Evolutionary conservation across 1,140 invertebrate species (phyloP).

Genomic region (Diprion similis): DNA sequence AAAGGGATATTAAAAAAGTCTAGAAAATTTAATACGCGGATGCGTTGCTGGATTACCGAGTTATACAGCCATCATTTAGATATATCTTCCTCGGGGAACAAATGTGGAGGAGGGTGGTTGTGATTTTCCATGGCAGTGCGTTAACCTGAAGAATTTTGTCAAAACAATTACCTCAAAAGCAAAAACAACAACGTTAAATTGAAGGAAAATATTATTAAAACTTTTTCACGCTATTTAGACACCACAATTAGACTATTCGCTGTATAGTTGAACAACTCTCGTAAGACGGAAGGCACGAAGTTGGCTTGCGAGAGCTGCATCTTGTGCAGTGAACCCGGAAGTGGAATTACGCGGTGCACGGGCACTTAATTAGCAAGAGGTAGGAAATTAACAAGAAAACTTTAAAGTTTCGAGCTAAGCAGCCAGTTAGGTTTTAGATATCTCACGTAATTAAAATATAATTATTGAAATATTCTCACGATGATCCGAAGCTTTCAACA

Average conservation of each 20-base stretch:
- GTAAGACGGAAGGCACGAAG: not conserved
- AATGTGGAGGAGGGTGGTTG: too few species aligned
- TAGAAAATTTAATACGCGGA: too few species aligned
- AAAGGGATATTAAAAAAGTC: too few species aligned
- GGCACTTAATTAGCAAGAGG: constrained; percentile 27
- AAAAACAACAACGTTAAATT: too few species aligned
- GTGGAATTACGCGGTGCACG: not conserved
- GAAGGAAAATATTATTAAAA: not conserved
- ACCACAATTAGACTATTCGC: not conserved
- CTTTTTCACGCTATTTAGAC: not conserved
- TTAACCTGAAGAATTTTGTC: not conserved
- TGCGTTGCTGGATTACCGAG: too few species aligned
- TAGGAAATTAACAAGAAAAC: constrained; percentile 31
- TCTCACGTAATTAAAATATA: too few species aligned
- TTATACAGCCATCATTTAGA: too few species aligned
- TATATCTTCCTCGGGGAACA: too few species aligned
- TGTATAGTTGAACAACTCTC: not conserved
- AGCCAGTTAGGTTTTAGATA: not conserved
- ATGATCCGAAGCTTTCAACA: too few species aligned
- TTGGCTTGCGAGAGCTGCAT: not conserved
- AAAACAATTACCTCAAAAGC: too few species aligned
- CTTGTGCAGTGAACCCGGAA: not conserved
- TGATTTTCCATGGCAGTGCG: not conserved
- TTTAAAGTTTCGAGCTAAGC: constrained; percentile 13
- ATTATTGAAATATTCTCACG: too few species aligned